phyloP scores from a whole-genome alignment of 2,888 invertebrate species.

The Seladonia tumulorum region DNA sequence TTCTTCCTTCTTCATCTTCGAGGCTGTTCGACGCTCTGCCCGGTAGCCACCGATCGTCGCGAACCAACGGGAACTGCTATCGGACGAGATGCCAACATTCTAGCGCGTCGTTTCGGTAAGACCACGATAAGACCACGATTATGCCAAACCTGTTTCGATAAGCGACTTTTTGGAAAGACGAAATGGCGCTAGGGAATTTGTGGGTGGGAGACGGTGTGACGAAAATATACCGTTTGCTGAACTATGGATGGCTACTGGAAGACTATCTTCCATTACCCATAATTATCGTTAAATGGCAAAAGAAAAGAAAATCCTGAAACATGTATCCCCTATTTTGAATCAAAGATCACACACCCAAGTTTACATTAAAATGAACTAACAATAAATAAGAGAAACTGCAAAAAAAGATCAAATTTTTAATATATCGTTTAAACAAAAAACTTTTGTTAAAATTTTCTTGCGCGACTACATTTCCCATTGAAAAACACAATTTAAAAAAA shows the following conservation, averaged over 20 bases:
- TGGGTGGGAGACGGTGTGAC: background rate
- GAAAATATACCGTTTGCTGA: background rate
- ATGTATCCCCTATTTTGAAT: no score
- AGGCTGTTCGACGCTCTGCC: background rate
- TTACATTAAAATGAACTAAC: no score
- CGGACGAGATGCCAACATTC: background rate
- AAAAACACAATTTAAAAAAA: no score
- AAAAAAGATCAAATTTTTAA: no score
- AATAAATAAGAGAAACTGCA: no score
- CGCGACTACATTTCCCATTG: no score
- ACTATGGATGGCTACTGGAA: background rate
- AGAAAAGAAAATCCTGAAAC: no score
- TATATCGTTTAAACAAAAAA: no score
- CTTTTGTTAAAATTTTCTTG: no score
- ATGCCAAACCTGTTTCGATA: background rate
- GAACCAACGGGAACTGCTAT: slow-evolving; percentile 21
- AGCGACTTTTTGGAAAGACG: background rate
- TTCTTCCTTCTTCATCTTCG: background rate
- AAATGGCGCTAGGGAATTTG: background rate
- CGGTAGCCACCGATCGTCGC: slow-evolving; percentile 1
- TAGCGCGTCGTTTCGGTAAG: background rate
- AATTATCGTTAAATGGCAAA: no score
- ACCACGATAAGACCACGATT: background rate
- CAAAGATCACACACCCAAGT: no score
- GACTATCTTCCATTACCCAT: no score